Conservation (phyloP, 1,140 invertebrate genomes). For the Lutraria rhynchaena region DNA sequence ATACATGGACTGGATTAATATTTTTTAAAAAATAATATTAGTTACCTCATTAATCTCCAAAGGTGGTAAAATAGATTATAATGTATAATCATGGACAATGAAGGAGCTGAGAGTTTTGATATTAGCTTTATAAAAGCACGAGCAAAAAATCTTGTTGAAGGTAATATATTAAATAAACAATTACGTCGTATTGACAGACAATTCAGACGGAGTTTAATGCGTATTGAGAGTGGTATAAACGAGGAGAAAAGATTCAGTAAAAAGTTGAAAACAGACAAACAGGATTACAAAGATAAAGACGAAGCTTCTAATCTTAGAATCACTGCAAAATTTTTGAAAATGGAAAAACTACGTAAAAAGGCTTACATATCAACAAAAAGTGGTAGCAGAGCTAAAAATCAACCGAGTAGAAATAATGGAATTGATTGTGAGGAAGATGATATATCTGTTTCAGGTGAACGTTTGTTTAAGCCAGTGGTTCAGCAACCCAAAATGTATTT, state of each 20-base stretch:
- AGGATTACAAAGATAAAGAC: slow-evolving; percentile 26
- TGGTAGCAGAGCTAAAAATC: neutral
- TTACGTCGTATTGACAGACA: slow-evolving; percentile 32
- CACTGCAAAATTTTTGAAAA: neutral
- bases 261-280: neutral
- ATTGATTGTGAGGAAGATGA: neutral
- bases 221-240: slow-evolving; percentile 9
- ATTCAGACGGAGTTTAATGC: neutral
- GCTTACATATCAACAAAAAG: neutral
- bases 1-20: slow-evolving; percentile 15
- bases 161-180: slow-evolving; percentile 37
- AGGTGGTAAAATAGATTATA: slow-evolving; percentile 33
- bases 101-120: slow-evolving; percentile 31
- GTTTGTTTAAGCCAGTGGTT: neutral
- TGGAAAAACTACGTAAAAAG: neutral
- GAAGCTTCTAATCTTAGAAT: neutral
- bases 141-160: slow-evolving; percentile 50
- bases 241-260: slow-evolving; percentile 25
- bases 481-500: slow-evolving; percentile 48
- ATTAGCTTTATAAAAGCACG: slow-evolving; percentile 42
- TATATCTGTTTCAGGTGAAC: slow-evolving; percentile 15
- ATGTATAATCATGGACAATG: slow-evolving; percentile 29
- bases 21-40: slow-evolving; percentile 4
- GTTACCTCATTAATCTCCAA: slow-evolving; percentile 4
- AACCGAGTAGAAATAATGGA: neutral